Conservation (phyloP, 1,140 invertebrate genomes). For the Atopsyche davidsoni region DNA sequence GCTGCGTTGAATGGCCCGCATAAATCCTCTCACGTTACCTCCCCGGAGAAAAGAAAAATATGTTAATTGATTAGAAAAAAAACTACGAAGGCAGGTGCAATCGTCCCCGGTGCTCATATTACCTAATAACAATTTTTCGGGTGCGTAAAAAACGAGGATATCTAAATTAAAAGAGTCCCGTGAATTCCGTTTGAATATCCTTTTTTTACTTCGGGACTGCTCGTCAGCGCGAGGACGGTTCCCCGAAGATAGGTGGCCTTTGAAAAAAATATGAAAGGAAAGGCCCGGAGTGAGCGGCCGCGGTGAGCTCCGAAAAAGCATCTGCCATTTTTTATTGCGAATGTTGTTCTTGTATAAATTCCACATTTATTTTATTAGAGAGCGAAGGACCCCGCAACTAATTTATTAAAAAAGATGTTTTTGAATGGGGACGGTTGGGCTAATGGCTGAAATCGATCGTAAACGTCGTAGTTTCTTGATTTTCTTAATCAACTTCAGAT, state of each 20-base stretch:
- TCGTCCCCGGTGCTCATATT: slow-evolving; percentile 18
- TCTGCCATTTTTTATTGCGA: slow-evolving; percentile 21
- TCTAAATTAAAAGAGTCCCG: slow-evolving; percentile 28
- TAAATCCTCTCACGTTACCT: slow-evolving; percentile 26
- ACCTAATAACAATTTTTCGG: slow-evolving; percentile 26
- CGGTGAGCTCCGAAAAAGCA: slow-evolving; percentile 14
- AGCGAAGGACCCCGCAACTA: too few relatives aligned
- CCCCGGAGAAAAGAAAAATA: slow-evolving; percentile 16
- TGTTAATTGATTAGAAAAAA: slow-evolving; percentile 31
- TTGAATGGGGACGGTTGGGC: too few relatives aligned
- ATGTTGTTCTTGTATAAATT: slow-evolving; percentile 11
- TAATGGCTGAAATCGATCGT: too few relatives aligned
- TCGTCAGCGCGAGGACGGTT: slow-evolving; percentile 5
- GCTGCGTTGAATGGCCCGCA: slow-evolving; percentile 11
- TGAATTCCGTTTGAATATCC: slow-evolving; percentile 6
- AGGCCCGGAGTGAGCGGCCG: slow-evolving; percentile 8
- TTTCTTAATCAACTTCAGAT: too few relatives aligned
- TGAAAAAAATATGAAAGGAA: slow-evolving; percentile 11
- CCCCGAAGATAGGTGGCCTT: slow-evolving; percentile 6
- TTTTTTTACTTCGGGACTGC: slow-evolving; percentile 6
- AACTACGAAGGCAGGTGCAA: slow-evolving; percentile 29
- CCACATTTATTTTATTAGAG: slow-evolving; percentile 13
- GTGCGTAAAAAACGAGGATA: slow-evolving; percentile 20
- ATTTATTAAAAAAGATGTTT: slow-evolving; percentile 11
- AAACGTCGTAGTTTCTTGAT: too few relatives aligned